These are phyloP conservation scores for Bufotes viridis DNA, from an alignment of 2,797 vertebrate species.

Conservation along the genomic window DNA sequence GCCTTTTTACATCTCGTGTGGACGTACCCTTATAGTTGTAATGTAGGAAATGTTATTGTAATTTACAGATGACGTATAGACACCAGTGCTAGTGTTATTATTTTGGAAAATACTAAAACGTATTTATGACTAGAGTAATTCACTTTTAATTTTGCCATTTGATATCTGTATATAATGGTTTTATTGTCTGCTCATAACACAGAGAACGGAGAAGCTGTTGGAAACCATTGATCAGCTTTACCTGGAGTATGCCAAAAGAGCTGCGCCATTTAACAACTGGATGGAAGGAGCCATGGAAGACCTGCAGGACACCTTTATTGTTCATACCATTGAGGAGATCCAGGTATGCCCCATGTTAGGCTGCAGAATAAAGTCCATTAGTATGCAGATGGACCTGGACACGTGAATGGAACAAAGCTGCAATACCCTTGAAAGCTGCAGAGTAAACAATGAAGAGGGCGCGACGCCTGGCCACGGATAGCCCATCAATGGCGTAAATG, in stretches of 20 bases:
- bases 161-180: not conserved
- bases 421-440: too few species aligned
- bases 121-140: too few species aligned
- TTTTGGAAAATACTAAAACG: too few species aligned
- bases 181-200: slow-evolving; percentile 51
- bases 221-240: slow-evolving; percentile 98
- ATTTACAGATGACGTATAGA: too few species aligned
- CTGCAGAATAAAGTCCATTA: not conserved
- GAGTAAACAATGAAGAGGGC: too few species aligned
- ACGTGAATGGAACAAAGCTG: not conserved
- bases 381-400: not conserved
- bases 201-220: slow-evolving; percentile 95
- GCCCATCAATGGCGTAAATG: too few species aligned
- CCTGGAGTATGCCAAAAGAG: slow-evolving; percentile 95
- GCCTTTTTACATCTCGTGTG: too few species aligned
- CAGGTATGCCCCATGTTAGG: slow-evolving; percentile 77
- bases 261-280: slow-evolving; percentile 99
- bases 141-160: not conserved
- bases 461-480: too few species aligned
- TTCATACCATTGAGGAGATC: slow-evolving; percentile 98
- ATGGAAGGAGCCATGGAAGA: slow-evolving; percentile 99
- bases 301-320: slow-evolving; percentile 96
- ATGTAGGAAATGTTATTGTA: too few species aligned
- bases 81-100: too few species aligned
- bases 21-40: too few species aligned